phyloP scores from a whole-genome alignment of 2,113 vertebrate genomes.

The Caretta caretta region DNA sequence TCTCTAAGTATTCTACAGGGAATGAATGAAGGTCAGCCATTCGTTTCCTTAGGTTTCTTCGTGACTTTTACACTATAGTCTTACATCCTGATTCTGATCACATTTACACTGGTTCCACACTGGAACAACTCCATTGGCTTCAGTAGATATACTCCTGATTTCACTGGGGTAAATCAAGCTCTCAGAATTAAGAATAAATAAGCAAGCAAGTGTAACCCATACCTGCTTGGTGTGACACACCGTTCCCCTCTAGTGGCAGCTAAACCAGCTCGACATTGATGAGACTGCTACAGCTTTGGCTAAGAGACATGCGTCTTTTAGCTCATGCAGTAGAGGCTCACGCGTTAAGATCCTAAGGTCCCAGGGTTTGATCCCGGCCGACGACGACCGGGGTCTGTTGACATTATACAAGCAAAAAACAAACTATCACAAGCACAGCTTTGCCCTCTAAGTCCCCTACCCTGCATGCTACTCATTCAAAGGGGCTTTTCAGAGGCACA shows the following conservation, averaged over 20 bases:
- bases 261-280: too few relatives aligned
- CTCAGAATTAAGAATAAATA: background rate
- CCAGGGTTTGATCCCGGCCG: too few relatives aligned
- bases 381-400: too few relatives aligned
- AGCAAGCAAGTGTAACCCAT: background rate
- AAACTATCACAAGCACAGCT: background rate
- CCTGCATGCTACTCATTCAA: background rate
- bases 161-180: background rate
- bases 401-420: background rate
- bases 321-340: too few relatives aligned
- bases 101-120: background rate
- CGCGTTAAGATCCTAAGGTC: too few relatives aligned
- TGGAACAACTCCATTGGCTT: background rate
- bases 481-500: background rate
- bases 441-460: background rate
- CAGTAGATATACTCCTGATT: background rate
- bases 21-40: constrained; percentile 28
- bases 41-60: background rate
- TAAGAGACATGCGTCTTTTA: too few relatives aligned
- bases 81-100: background rate
- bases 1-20: background rate
- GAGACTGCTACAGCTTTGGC: too few relatives aligned
- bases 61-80: background rate
- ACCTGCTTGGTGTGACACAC: too few relatives aligned
- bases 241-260: too few relatives aligned